These are phyloP conservation scores for Isoperla grammatica DNA, from an alignment of 2,888 invertebrate genomes.

Conservation along the genomic window DNA sequence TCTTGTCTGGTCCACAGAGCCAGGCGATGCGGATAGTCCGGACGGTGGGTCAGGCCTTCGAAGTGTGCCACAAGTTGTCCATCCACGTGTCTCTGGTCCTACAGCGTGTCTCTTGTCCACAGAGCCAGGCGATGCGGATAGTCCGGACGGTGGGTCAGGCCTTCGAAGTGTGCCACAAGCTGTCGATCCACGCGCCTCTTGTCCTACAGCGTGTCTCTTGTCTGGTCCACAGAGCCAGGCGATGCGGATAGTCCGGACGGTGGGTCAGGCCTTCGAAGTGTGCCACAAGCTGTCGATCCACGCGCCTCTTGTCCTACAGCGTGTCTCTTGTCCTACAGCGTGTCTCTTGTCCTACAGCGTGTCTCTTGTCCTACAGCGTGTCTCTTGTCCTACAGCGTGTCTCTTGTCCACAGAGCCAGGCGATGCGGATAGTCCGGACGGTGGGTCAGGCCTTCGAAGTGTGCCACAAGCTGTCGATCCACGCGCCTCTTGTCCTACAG, in stretches of 20 bases:
- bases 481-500: conserved; percentile 38
- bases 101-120: conserved; percentile 34
- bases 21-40: conserved; percentile 98
- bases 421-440: conserved; percentile 96
- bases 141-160: conserved; percentile 98
- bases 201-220: too few species aligned
- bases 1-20: conserved; percentile 62
- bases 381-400: too few species aligned
- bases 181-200: conserved; percentile 56
- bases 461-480: conserved; percentile 89
- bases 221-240: conserved; percentile 88
- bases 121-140: conserved; percentile 98
- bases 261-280: conserved; percentile 99
- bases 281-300: conserved; percentile 90
- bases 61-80: conserved; percentile 96
- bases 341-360: too few species aligned
- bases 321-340: too few species aligned
- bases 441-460: conserved; percentile 99
- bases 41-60: conserved; percentile 98
- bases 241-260: conserved; percentile 95
- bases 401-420: conserved; percentile 72
- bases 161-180: conserved; percentile 98
- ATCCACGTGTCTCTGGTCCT: conserved; percentile 46
- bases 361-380: too few species aligned
- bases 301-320: conserved; percentile 37